Evolutionary conservation across 2,113 vertebrate species (phyloP), one percentile per base, ranked within the genome.

Genomic region (Proteles cristata): DNA sequence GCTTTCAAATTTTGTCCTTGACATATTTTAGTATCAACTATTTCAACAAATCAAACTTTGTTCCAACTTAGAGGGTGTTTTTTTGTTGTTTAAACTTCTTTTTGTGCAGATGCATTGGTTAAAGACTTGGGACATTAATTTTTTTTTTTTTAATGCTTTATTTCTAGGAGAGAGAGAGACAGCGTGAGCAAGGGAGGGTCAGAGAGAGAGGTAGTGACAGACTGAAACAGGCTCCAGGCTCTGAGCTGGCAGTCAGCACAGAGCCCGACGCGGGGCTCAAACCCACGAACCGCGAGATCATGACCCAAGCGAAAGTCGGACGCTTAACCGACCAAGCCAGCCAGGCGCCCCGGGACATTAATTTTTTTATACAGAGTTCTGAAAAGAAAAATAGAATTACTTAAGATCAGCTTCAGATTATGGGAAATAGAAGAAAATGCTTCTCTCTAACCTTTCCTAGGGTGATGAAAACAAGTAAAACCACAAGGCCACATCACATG

Each of bases 1-100:
- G 76, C 68, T 79, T 90, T 93, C 89, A 66, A 14, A 53, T 39
- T 80, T 61, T 14, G 53, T 73, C 94, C 97, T 94, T 93, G 94
- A 93, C 81, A 53, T 93, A 79, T 90, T 92, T 85, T 4, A 55
- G 66, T 26, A 50, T 63, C 66, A 25, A 5, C 73, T 76, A 53
- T 89, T 71, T 53, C 69, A 77, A 19, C 55, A 61, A 83, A 66
- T 74, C 81, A 69, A n/a, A 48, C 28, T 76, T 45, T 23, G 55
- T 80, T 83, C 69, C 82, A 1, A 58, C 35, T 39, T 73, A 55
- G 55, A 48, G 26, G 28, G 1, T 61, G 21, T 61, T 61, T 58
- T 12, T 33, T 61, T 66, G 35, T 17, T 26, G 63, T 85, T 84
- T 50, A 48, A 50, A 71, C 33, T 39, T 66, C 7, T 65, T 71